Percentiles rank a stretch among this genome's conserved stretches.
Conservation (phyloP, 2,113 vertebrate species). For the Pedetes capensis region DNA sequence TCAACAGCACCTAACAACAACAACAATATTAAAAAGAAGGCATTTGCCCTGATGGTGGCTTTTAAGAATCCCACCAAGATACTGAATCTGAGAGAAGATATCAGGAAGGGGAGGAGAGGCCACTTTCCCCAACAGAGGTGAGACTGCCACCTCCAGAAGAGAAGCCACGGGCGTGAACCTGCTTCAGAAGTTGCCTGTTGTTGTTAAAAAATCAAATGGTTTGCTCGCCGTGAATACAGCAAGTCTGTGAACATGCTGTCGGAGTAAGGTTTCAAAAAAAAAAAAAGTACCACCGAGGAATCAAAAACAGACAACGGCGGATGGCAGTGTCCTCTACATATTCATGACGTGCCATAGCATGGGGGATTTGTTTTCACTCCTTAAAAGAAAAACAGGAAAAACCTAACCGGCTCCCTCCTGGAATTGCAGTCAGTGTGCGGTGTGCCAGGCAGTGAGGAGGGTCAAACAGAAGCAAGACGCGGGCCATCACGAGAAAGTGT, state of each 20-base stretch:
- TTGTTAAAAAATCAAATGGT: conserved; percentile 15
- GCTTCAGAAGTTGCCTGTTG: not conserved
- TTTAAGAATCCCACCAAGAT: not conserved
- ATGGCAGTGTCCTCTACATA: conserved; percentile 3
- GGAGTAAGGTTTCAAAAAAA: not conserved
- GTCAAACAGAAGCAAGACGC: not conserved
- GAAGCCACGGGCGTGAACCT: fast-evolving
- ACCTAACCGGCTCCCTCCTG: not conserved
- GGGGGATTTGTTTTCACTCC: conserved; percentile 25
- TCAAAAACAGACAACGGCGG: not conserved
- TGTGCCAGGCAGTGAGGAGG: not conserved
- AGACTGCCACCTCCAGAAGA: fast-evolving
- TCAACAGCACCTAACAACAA: no score
- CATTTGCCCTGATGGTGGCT: not conserved
- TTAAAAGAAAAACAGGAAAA: not conserved
- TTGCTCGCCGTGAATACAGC: not conserved
- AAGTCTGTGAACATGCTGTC: conserved; percentile 27
- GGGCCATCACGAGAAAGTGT: not conserved
- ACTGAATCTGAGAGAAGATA: not conserved
- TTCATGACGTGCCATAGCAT: not conserved
- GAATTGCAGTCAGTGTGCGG: not conserved
- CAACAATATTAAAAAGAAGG: no score
- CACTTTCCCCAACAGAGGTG: not conserved
- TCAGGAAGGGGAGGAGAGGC: fast-evolving
- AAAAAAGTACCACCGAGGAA: conserved; percentile 51